Conservation (phyloP, 2,113 vertebrate genomes). For the Excalfactoria chinensis region DNA sequence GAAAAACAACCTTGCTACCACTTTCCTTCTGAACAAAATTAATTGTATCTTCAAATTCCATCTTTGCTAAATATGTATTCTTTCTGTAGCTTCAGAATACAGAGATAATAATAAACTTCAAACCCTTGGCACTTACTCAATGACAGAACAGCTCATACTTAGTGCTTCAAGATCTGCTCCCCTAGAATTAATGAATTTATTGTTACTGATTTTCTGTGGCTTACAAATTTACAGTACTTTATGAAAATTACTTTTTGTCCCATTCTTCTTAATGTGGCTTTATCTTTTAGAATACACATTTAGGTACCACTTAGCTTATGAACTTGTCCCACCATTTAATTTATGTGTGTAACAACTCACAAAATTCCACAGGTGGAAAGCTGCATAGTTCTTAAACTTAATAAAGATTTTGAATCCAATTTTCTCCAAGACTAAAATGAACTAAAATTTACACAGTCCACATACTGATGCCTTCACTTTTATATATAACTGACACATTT, state of each 20-base stretch:
- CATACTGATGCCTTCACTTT: background rate
- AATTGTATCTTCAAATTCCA: background rate
- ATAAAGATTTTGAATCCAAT: background rate
- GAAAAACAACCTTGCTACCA: background rate
- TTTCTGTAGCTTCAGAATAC: background rate
- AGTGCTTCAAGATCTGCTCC: background rate
- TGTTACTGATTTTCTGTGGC: background rate
- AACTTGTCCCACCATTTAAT: background rate
- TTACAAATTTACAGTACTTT: background rate
- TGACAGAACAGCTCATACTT: background rate
- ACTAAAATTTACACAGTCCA: background rate
- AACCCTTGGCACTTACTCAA: background rate
- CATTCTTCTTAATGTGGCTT: constrained; percentile 8
- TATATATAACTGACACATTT: background rate
- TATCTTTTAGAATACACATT: constrained; percentile 6
- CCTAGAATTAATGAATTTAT: background rate
- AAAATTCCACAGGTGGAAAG: background rate
- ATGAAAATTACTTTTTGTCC: constrained; percentile 1
- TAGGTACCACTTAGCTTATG: background rate
- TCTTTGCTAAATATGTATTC: background rate
- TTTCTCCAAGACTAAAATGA: background rate
- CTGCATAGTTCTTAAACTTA: background rate
- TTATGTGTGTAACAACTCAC: constrained; percentile 5
- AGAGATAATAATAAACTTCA: background rate
- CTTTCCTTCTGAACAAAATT: background rate